A percentile compares a stretch with the other conserved stretches of the same genome.
Conservation (phyloP, 2,113 vertebrate species). For the Melospiza georgiana region DNA sequence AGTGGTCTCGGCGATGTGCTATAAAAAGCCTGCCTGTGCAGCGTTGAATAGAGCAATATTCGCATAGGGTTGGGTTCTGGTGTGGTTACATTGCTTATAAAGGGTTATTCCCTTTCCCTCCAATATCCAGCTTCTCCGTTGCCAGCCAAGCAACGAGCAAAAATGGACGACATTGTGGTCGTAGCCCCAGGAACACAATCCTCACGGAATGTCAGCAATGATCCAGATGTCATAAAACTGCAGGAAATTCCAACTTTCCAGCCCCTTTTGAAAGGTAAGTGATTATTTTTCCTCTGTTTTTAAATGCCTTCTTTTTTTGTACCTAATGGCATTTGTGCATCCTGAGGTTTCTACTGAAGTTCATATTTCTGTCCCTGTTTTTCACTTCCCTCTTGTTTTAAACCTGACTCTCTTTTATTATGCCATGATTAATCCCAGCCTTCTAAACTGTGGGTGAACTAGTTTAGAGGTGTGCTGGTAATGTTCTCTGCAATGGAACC, state of each 20-base stretch:
- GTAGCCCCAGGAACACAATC: conserved; percentile 93
- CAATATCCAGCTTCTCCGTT: conserved; percentile 81
- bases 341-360: neutral
- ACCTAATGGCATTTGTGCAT: neutral
- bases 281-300: neutral
- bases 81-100: neutral
- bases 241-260: conserved; percentile 98
- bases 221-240: conserved; percentile 97
- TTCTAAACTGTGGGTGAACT: neutral
- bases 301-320: neutral
- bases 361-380: neutral
- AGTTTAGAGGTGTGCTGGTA: neutral
- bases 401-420: neutral
- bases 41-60: rapidly evolving
- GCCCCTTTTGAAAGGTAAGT: conserved; percentile 92
- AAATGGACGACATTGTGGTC: conserved; percentile 98
- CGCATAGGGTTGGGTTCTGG: neutral
- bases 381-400: neutral
- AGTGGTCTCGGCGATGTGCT: rapidly evolving
- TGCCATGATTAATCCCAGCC: neutral
- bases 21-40: rapidly evolving
- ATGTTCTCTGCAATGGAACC: neutral
- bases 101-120: neutral
- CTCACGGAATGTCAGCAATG: conserved; percentile 90
- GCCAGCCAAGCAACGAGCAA: conserved; percentile 92